Base-by-base conservation (phyloP, 2,113 vertebrate genomes). In the Smithornis capensis region DNA sequence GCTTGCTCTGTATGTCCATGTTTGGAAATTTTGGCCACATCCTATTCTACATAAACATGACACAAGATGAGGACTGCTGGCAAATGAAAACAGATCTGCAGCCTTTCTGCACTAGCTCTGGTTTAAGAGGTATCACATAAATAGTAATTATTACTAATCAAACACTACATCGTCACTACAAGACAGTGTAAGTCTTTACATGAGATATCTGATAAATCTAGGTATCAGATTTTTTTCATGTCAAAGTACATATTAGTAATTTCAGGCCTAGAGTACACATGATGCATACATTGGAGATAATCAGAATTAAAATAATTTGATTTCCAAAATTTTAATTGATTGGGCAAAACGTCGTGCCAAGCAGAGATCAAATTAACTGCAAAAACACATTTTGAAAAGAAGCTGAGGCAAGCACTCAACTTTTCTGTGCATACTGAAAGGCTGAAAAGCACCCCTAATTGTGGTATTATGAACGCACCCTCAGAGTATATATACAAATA, bases 11-110 rank as follows among this genome's bases (percentile, higher is more conserved):
- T 52, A 27, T 56, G 57, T 10, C 95, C 88, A 68, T n/a, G 47
- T 90, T 94, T 92, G 87, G 93, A 78, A 75, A 78, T 93, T 75
- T 70, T 92, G 90, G 85, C 55, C 1, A 0, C 63, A 81, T 85
- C 50, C n/a, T 95, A 6, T 55, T 90, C 76, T 63, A 47, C 60
- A 71, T 81, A 83, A 92, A 75, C 53, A 37, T 3, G 22, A 50
- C 28, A 85, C 0, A 2, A 83, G 52, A 83, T 55, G 75, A 83
- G 40, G 37, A 52, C 25, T 60, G 55, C 49, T 92, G 64, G 49
- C 75, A 93, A 92, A 90, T 68, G 64, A 59, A 92, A 92, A 90
- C 65, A 94, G 68, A 71, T n/a, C 73, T 33, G 12, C 56, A 97
- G 64, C 17, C 47, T 63, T 86, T 81, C 35, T 53, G 25, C 31